phyloP scores from a whole-genome alignment of 2,888 invertebrate genomes.

The Tetropium fuscum region DNA sequence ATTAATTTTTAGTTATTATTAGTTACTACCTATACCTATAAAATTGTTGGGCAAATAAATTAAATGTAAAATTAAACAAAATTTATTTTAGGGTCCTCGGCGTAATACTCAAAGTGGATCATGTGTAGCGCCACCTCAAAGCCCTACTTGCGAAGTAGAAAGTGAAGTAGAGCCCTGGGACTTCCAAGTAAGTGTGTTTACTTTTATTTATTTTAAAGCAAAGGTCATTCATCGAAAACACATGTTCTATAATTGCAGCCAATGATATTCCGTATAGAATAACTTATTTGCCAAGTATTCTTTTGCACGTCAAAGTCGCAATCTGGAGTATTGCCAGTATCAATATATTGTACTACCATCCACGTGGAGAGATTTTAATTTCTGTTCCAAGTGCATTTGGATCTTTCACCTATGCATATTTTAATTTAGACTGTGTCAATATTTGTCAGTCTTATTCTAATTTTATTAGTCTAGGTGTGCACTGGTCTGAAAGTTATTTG shows the following conservation, averaged over 20 bases:
- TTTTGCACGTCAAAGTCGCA: constrained; percentile 12
- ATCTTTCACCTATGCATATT: not conserved
- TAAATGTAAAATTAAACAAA: too few species aligned
- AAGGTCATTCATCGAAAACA: too few species aligned
- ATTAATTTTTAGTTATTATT: too few species aligned
- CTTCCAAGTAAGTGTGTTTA: constrained; percentile 35
- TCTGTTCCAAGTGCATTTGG: not conserved
- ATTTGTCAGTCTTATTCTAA: too few species aligned
- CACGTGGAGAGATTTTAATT: constrained; percentile 2
- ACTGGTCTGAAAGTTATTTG: too few species aligned
- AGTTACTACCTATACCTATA: too few species aligned
- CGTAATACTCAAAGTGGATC: constrained; percentile 40
- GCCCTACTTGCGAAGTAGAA: constrained; percentile 51
- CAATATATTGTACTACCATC: constrained; percentile 6
- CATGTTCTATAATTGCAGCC: too few species aligned
- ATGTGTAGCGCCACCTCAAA: constrained; percentile 49
- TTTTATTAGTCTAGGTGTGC: too few species aligned
- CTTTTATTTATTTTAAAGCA: not conserved
- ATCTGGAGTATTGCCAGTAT: constrained; percentile 9
- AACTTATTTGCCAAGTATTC: constrained; percentile 2
- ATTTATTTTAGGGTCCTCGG: constrained; percentile 46
- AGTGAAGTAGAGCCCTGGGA: constrained; percentile 54
- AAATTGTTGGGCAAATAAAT: too few species aligned
- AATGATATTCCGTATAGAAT: not conserved
- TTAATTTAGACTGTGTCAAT: too few species aligned